phyloP scores from a whole-genome alignment of 2,113 vertebrate genomes.

The Eonycteris spelaea region DNA sequence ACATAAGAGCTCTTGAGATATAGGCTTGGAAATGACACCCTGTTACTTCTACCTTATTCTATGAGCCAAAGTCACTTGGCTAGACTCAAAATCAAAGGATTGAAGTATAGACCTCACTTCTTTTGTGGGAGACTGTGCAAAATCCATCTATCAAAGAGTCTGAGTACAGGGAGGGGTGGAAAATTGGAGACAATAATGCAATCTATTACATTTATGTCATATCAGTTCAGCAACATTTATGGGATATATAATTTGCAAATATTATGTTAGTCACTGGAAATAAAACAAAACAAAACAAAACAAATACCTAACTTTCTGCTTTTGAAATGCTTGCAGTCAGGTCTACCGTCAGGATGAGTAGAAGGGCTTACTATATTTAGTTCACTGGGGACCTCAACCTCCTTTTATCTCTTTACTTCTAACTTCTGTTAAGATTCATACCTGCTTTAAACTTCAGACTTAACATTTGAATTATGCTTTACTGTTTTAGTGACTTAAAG shows the following conservation, averaged over 20 bases:
- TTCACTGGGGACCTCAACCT: neutral
- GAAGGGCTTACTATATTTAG: neutral
- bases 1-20: neutral
- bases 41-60: neutral
- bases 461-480: neutral
- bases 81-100: neutral
- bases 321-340: neutral
- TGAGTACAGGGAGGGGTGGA: neutral
- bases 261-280: neutral
- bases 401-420: neutral
- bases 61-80: neutral
- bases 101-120: neutral
- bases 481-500: constrained; percentile 10
- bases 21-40: neutral
- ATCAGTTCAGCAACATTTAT: neutral
- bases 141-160: neutral
- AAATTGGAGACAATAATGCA: neutral
- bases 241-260: neutral
- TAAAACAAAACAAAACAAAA: neutral
- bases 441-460: neutral
- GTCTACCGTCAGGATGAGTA: neutral
- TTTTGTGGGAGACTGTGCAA: neutral
- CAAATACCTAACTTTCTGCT: neutral
- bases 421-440: neutral
- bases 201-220: neutral